Conservation (phyloP, 2,797 vertebrate species). For the Urosaurus nigricauda region DNA sequence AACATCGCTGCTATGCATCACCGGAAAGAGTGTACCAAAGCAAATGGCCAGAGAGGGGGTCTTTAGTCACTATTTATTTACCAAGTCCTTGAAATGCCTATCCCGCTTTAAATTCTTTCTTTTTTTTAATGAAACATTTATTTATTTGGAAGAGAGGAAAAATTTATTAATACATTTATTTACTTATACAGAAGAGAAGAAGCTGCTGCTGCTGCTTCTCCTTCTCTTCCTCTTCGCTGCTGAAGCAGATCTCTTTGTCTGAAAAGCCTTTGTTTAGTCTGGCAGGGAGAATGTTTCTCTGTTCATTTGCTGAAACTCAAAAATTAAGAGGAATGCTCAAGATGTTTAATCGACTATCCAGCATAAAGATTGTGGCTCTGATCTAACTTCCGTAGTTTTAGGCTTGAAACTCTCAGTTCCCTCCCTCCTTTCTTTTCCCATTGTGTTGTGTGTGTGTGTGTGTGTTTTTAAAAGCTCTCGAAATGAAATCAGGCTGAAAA, state of each 20-base stretch:
- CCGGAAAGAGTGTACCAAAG: not conserved
- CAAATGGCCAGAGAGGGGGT: not conserved
- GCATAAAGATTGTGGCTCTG: slow-evolving; percentile 25
- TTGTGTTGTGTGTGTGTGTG: slow-evolving; percentile 71
- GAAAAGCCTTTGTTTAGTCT: slow-evolving; percentile 41
- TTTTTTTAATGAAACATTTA: not conserved
- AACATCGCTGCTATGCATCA: slow-evolving; percentile 4
- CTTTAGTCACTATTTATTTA: slow-evolving; percentile 22
- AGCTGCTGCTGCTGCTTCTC: slow-evolving; percentile 12
- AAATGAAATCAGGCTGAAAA: slow-evolving; percentile 83
- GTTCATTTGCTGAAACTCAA: slow-evolving; percentile 17
- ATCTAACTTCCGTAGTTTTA: slow-evolving; percentile 60
- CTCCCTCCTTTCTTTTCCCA: slow-evolving; percentile 52
- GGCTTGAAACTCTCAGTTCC: slow-evolving; percentile 67
- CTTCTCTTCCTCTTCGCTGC: not conserved
- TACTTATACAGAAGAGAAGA: slow-evolving; percentile 5
- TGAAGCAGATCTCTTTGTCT: not conserved
- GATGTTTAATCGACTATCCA: slow-evolving; percentile 50
- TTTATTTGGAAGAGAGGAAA: too few relatives aligned
- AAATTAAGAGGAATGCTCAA: slow-evolving; percentile 54
- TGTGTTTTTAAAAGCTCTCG: not conserved
- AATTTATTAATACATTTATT: too few relatives aligned
- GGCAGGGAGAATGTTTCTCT: slow-evolving; percentile 26
- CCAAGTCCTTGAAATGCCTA: slow-evolving; percentile 7
- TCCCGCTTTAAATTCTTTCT: not conserved